Conservation (phyloP, 2,888 invertebrate genomes). For the Tiliacea citrago region DNA sequence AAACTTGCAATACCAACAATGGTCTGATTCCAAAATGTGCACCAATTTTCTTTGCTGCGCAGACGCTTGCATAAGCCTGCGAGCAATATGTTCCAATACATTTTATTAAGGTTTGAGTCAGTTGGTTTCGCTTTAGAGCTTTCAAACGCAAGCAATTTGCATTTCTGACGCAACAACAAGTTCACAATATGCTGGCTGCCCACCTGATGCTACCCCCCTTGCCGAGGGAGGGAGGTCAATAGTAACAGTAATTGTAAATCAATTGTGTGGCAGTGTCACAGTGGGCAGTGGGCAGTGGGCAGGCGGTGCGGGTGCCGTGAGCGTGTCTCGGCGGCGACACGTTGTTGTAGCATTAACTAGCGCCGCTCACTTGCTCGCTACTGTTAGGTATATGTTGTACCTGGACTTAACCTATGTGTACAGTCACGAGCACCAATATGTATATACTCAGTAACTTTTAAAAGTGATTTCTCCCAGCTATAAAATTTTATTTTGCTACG, state of each 20-base stretch:
- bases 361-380: not conserved
- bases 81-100: conserved; percentile 16
- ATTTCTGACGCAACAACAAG: conserved; percentile 3
- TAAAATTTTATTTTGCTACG: too few relatives aligned
- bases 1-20: not conserved
- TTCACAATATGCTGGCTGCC: conserved; percentile 8
- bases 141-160: conserved; percentile 13
- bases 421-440: too few relatives aligned
- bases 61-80: not conserved
- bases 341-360: not conserved
- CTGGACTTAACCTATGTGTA: not conserved
- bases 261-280: conserved; percentile 23
- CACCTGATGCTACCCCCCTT: conserved; percentile 5
- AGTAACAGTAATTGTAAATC: conserved; percentile 38
- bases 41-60: not conserved
- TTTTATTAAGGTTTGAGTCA: conserved; percentile 30
- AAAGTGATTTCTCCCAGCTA: too few relatives aligned
- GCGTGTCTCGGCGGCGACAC: not conserved
- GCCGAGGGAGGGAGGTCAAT: not conserved
- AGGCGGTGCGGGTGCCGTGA: not conserved
- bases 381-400: not conserved
- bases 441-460: too few relatives aligned
- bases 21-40: not conserved
- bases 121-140: conserved; percentile 14
- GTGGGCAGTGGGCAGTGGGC: too few relatives aligned